phyloP scores from a whole-genome alignment of 1,140 invertebrate species.

The Drosophila setifemur region DNA sequence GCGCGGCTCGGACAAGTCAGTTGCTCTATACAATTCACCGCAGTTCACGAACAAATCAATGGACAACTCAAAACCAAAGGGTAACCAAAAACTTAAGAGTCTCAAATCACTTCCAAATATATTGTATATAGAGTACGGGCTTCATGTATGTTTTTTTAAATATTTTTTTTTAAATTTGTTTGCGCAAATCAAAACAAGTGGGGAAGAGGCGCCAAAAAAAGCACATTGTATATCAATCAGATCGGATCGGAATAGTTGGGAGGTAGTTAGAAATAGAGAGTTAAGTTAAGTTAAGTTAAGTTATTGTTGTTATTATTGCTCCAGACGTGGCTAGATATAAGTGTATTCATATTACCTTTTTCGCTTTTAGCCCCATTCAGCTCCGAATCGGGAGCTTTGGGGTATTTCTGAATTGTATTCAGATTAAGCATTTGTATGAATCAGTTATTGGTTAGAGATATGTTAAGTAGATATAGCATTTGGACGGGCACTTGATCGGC shows the following conservation, averaged over 20 bases:
- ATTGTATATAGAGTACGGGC: slow-evolving; percentile 11
- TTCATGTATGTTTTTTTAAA: slow-evolving; percentile 14
- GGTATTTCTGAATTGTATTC: slow-evolving; percentile 17
- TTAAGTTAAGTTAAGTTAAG: slow-evolving; percentile 57
- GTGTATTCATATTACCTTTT: slow-evolving; percentile 57
- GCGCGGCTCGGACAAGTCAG: slow-evolving; percentile 16
- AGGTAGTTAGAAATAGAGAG: slow-evolving; percentile 32
- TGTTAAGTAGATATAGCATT: slow-evolving; percentile 27
- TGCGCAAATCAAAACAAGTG: slow-evolving; percentile 35
- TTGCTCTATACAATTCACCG: slow-evolving; percentile 51
- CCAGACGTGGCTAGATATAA: slow-evolving; percentile 21
- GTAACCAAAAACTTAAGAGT: slow-evolving; percentile 3
- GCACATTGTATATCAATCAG: no score
- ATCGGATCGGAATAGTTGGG: slow-evolving; percentile 26
- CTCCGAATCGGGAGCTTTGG: not conserved
- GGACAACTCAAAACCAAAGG: slow-evolving; percentile 38
- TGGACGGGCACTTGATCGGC: slow-evolving; percentile 34
- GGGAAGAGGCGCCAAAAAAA: slow-evolving; percentile 54
- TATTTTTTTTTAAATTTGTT: slow-evolving; percentile 15
- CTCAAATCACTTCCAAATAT: slow-evolving; percentile 37
- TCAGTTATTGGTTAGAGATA: slow-evolving; percentile 21
- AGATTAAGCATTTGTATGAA: slow-evolving; percentile 40
- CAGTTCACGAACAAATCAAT: slow-evolving; percentile 49
- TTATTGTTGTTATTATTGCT: slow-evolving; percentile 36
- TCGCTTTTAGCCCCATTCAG: slow-evolving; percentile 10